Evolutionary conservation across 2,888 invertebrate species (phyloP).

Genomic region (Syritta pipiens): DNA sequence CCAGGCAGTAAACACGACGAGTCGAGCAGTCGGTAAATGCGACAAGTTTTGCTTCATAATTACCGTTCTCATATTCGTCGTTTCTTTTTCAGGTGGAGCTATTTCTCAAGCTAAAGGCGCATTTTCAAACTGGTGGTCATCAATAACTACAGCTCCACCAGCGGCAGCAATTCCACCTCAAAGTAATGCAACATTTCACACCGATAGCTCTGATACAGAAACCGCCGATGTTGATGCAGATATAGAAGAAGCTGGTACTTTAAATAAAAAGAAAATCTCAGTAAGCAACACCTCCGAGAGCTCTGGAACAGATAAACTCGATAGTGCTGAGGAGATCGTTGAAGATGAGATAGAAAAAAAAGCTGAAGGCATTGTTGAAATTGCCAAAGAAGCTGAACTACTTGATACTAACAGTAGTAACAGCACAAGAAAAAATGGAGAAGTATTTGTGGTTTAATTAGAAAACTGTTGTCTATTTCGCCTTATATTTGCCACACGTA

Average conservation of each 20-base stretch:
- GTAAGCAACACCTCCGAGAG: slow-evolving; percentile 19
- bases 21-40: slow-evolving; percentile 87
- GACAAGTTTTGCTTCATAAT: not conserved
- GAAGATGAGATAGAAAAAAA: slow-evolving; percentile 53
- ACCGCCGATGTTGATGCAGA: slow-evolving; percentile 33
- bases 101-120: slow-evolving; percentile 92
- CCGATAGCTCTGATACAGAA: slow-evolving; percentile 43
- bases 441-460: slow-evolving; percentile 73
- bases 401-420: slow-evolving; percentile 71
- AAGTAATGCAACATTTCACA: slow-evolving; percentile 34
- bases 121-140: slow-evolving; percentile 92
- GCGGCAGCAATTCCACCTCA: slow-evolving; percentile 29
- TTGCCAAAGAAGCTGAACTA: slow-evolving; percentile 77
- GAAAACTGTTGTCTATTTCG: slow-evolving; percentile 44
- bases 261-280: slow-evolving; percentile 38
- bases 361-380: slow-evolving; percentile 77
- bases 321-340: slow-evolving; percentile 72
- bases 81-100: slow-evolving; percentile 85
- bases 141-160: slow-evolving; percentile 82
- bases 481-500: slow-evolving; percentile 49
- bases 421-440: slow-evolving; percentile 61
- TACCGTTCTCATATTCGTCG: slow-evolving; percentile 69
- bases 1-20: slow-evolving; percentile 94
- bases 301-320: slow-evolving; percentile 70
- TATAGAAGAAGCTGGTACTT: slow-evolving; percentile 23